Percentiles rank a stretch among this genome's conserved stretches.
Evolutionary conservation across 1,140 invertebrate species (phyloP).

Genomic region (Caenorhabditis latens): DNA sequence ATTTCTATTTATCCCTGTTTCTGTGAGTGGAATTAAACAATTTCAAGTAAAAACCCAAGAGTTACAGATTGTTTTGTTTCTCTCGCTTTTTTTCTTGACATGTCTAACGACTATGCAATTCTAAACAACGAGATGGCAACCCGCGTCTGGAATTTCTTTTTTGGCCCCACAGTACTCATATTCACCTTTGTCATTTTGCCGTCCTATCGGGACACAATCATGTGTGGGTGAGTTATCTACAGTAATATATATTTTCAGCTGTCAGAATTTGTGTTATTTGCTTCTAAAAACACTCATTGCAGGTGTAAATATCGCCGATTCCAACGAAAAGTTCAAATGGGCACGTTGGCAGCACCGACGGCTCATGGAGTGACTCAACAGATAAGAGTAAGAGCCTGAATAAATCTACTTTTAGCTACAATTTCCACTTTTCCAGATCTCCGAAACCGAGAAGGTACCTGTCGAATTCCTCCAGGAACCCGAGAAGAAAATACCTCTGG

Average conservation of each 20-base stretch:
- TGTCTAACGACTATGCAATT: conserved; percentile 10
- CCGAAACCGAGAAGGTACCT: background rate
- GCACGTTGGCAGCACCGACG: background rate
- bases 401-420: background rate
- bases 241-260: background rate
- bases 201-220: conserved; percentile 48
- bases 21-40: background rate
- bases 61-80: conserved; percentile 13
- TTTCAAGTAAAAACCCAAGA: background rate
- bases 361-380: conserved; percentile 1
- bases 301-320: conserved; percentile 49
- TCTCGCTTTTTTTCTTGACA: conserved; percentile 8
- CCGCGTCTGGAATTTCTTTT: conserved; percentile 36
- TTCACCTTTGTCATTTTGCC: conserved; percentile 47
- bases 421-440: conserved; percentile 7
- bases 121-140: conserved; percentile 18
- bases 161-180: conserved; percentile 38
- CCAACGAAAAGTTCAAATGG: conserved; percentile 22
- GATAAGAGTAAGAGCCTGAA: background rate
- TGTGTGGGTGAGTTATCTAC: conserved; percentile 41
- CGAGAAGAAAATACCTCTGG: background rate
- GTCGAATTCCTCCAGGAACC: conserved; percentile 24
- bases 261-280: background rate
- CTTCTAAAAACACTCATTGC: background rate
- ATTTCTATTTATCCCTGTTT: conserved; percentile 24